Conservation (phyloP, 1,140 invertebrate genomes). For the Lordiphosa stackelbergi region DNA sequence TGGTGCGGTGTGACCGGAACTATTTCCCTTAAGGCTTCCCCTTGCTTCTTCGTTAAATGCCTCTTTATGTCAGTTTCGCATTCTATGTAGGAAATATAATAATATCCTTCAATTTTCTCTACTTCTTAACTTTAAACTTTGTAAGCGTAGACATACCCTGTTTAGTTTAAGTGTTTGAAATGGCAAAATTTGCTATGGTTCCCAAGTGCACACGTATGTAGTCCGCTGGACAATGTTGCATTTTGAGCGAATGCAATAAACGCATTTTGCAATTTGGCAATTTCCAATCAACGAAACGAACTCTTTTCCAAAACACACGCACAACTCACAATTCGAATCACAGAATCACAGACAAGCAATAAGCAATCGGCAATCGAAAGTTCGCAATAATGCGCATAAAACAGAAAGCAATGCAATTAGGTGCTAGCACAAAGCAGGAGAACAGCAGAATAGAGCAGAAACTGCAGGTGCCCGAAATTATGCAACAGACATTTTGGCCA, state of each 20-base stretch:
- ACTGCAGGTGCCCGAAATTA: constrained; percentile 21
- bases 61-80: too few species aligned
- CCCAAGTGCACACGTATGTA: too few species aligned
- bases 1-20: too few species aligned
- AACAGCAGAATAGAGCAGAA: not conserved
- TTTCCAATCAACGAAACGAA: constrained; percentile 26
- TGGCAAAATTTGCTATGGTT: too few species aligned
- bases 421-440: constrained; percentile 8
- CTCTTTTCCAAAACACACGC: not conserved
- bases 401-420: constrained; percentile 52
- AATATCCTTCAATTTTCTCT: too few species aligned
- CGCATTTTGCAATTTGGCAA: constrained; percentile 25
- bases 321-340: constrained; percentile 4
- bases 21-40: too few species aligned
- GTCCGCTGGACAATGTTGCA: too few species aligned
- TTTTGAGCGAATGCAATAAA: constrained; percentile 10
- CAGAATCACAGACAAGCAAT: constrained; percentile 32
- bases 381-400: constrained; percentile 40
- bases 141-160: too few species aligned
- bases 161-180: too few species aligned
- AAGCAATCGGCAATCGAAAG: constrained; percentile 26
- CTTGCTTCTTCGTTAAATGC: too few species aligned
- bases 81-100: too few species aligned
- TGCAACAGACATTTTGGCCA: constrained; percentile 53
- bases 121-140: too few species aligned